A percentile compares a stretch with the other conserved stretches of the same genome.
Conservation (phyloP, 2,797 vertebrate species). For the Mormyrops attenuatus region DNA sequence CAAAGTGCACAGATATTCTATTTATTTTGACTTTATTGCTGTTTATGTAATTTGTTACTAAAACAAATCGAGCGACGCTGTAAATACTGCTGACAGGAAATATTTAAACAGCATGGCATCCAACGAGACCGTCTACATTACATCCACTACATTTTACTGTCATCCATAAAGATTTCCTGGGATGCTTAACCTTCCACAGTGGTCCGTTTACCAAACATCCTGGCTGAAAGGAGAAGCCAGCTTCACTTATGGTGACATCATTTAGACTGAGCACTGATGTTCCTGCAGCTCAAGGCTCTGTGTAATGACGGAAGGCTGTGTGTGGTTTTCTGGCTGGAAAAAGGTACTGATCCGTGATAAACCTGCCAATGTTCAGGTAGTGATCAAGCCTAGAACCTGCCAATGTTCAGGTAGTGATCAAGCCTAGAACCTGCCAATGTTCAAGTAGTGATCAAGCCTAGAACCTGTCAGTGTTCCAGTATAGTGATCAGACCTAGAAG, state of each 20-base stretch:
- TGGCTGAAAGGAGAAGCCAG: background rate
- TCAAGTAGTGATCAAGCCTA: background rate
- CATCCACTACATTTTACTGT: background rate
- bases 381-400: background rate
- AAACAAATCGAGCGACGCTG: background rate
- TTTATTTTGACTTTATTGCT: background rate
- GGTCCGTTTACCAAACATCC: background rate
- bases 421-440: background rate
- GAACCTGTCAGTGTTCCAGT: background rate
- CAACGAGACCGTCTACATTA: background rate
- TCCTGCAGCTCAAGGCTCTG: background rate
- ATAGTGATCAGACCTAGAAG: background rate
- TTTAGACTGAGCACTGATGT: background rate
- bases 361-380: no score
- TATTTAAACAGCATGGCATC: background rate
- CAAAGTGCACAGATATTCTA: background rate
- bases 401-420: no score
- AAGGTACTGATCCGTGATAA: background rate
- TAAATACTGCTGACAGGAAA: background rate
- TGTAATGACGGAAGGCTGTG: background rate
- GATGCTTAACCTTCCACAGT: background rate
- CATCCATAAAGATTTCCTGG: background rate
- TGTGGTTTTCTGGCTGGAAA: background rate
- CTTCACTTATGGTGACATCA: background rate
- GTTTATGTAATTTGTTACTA: slow-evolving; percentile 9